phyloP scores from a whole-genome alignment of 2,888 invertebrate genomes.

The Ennomos erosarius region DNA sequence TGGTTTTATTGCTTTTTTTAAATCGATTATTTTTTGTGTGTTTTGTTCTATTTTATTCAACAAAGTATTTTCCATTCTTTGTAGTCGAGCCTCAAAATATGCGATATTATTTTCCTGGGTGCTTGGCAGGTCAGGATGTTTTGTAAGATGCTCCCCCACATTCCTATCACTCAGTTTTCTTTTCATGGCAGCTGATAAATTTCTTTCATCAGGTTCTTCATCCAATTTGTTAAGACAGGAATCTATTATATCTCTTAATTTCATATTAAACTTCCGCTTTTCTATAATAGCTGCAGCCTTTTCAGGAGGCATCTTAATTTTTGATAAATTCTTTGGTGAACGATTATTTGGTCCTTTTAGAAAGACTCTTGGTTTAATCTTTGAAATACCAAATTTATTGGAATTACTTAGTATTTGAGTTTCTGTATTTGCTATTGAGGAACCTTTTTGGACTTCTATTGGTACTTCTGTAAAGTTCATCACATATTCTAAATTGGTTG shows the following conservation, averaged over 20 bases:
- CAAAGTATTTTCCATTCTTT: conserved; percentile 68
- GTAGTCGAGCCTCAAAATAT: conserved; percentile 66
- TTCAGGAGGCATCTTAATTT: conserved; percentile 62
- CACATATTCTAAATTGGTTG: not conserved
- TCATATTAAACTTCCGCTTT: conserved; percentile 77
- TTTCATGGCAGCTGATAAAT: conserved; percentile 29
- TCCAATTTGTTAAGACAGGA: conserved; percentile 64
- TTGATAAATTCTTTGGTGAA: conserved; percentile 35
- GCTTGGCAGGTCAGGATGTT: conserved; percentile 44
- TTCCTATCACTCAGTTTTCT: conserved; percentile 21
- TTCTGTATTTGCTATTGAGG: conserved; percentile 1
- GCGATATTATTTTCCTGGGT: conserved; percentile 56
- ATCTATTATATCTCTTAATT: conserved; percentile 69
- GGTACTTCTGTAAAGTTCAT: not conserved
- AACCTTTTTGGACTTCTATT: conserved; percentile 1
- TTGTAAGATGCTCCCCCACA: conserved; percentile 35
- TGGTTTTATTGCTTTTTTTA: conserved; percentile 52
- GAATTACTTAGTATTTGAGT: not conserved
- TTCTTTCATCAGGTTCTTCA: conserved; percentile 39
- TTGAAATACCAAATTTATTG: not conserved
- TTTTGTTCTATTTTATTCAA: conserved; percentile 72
- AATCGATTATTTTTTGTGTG: conserved; percentile 61
- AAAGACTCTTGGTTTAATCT: not conserved
- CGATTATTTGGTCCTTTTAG: conserved; percentile 1
- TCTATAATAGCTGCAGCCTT: conserved; percentile 69